phyloP scores from a whole-genome alignment of 2,888 invertebrate species.

The Rotaria sp. region DNA sequence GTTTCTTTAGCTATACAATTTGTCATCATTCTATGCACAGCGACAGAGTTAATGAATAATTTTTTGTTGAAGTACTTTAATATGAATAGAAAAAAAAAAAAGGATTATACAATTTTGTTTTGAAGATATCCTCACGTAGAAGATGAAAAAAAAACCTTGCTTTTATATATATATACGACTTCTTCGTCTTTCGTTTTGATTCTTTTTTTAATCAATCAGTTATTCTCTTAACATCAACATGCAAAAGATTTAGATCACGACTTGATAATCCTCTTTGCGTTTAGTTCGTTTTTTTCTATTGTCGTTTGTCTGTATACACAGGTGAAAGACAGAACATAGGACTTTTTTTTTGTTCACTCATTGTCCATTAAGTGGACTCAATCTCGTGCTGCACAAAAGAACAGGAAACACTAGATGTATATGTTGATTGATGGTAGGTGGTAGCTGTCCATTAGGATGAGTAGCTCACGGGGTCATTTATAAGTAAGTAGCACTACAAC shows the following conservation, averaged over 20 bases:
- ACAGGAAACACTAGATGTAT: neutral
- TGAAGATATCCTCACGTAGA: neutral
- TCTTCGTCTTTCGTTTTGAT: neutral
- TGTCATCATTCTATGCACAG: neutral
- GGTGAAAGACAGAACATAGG: neutral
- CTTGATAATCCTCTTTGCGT: neutral
- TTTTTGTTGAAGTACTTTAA: neutral
- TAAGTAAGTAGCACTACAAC: neutral
- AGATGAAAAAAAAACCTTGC: neutral
- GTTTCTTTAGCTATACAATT: neutral
- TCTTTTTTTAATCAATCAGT: neutral
- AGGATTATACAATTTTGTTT: neutral
- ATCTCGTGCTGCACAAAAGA: neutral
- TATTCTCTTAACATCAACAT: neutral
- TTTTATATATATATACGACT: no score
- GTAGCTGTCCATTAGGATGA: neutral
- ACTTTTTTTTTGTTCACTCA: neutral
- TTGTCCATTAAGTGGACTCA: neutral
- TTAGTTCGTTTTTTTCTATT: neutral
- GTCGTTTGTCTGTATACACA: neutral
- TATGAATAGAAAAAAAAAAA: neutral
- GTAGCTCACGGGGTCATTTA: neutral
- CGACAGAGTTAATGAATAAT: neutral
- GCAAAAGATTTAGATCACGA: neutral
- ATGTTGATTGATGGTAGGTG: neutral